A percentile compares a stretch with the other conserved stretches of the same genome.
These are phyloP conservation scores for Zenarchopterus dispar DNA, from an alignment of 2,797 vertebrate genomes.

Conservation along the genomic window DNA sequence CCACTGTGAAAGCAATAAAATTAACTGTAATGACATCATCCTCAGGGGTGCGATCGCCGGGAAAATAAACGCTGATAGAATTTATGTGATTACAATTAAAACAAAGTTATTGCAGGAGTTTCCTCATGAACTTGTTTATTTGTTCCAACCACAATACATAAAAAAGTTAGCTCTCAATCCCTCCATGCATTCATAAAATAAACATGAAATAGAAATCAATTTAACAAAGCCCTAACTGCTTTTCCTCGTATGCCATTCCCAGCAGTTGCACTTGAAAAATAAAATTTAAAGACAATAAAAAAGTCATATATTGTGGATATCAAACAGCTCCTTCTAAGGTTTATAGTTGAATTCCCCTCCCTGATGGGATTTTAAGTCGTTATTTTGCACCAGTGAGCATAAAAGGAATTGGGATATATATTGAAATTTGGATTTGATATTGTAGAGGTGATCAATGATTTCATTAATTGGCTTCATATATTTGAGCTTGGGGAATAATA, in stretches of 20 bases:
- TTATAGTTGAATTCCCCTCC: constrained; percentile 61
- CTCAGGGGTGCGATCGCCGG: constrained; percentile 52
- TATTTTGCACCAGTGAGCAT: constrained; percentile 66
- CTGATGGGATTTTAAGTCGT: constrained; percentile 68
- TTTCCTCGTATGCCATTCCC: constrained; percentile 64
- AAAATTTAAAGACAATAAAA: constrained; percentile 76
- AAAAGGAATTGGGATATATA: constrained; percentile 69
- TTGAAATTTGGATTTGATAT: constrained; percentile 64
- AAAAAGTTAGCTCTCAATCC: constrained; percentile 69
- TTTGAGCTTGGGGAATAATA: constrained; percentile 31
- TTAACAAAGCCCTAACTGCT: constrained; percentile 76
- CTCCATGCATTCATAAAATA: constrained; percentile 59
- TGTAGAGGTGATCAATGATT: constrained; percentile 74
- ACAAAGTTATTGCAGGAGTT: constrained; percentile 80
- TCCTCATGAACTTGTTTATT: constrained; percentile 80
- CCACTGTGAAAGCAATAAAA: constrained; percentile 57
- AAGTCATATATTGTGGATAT: constrained; percentile 72
- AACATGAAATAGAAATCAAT: constrained; percentile 81
- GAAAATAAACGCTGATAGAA: constrained; percentile 67
- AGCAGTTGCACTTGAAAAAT: constrained; percentile 57
- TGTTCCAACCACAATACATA: constrained; percentile 67
- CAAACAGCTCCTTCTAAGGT: constrained; percentile 66
- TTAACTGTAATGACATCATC: constrained; percentile 70
- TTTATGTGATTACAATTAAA: constrained; percentile 79
- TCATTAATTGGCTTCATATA: constrained; percentile 72